A percentile compares a stretch with the other conserved stretches of the same genome.
Conservation (phyloP, 1,140 invertebrate species). For the Sinonovacula constricta region DNA sequence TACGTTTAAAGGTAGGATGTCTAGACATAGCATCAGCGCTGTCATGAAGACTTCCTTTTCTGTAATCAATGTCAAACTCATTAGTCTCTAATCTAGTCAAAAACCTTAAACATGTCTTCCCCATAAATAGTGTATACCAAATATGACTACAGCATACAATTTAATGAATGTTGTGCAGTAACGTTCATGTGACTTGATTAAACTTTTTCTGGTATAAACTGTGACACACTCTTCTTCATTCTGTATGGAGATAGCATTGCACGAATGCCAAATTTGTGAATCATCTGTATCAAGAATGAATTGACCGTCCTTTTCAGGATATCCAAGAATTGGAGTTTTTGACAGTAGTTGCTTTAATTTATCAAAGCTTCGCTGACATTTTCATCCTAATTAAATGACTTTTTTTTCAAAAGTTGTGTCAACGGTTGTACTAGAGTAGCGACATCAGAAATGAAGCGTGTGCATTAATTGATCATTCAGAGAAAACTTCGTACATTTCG, state of each 20-base stretch:
- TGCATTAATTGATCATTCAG: too few relatives aligned
- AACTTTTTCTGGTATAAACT: conserved; percentile 27
- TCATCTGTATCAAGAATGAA: neutral
- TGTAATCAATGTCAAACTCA: conserved; percentile 33
- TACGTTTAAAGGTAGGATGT: neutral
- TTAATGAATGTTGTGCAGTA: conserved; percentile 40
- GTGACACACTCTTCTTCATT: conserved; percentile 27
- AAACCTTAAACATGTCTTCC: conserved; percentile 40
- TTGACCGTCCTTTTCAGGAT: neutral
- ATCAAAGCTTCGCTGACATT: neutral
- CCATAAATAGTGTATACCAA: conserved; percentile 38
- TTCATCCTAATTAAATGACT: too few relatives aligned
- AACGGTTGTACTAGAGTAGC: too few relatives aligned
- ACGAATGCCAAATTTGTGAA: neutral
- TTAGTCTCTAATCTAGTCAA: conserved; percentile 16
- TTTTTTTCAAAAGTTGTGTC: too few relatives aligned
- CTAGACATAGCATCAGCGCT: conserved; percentile 4
- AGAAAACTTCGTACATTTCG: too few relatives aligned
- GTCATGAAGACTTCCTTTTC: neutral
- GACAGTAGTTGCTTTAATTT: neutral
- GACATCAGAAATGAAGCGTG: too few relatives aligned
- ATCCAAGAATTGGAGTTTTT: neutral
- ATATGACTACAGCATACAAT: conserved; percentile 39
- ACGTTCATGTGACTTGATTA: neutral
- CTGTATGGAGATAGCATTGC: neutral